Base-by-base conservation (phyloP, 1,140 invertebrate species). In the Psix sp. region DNA sequence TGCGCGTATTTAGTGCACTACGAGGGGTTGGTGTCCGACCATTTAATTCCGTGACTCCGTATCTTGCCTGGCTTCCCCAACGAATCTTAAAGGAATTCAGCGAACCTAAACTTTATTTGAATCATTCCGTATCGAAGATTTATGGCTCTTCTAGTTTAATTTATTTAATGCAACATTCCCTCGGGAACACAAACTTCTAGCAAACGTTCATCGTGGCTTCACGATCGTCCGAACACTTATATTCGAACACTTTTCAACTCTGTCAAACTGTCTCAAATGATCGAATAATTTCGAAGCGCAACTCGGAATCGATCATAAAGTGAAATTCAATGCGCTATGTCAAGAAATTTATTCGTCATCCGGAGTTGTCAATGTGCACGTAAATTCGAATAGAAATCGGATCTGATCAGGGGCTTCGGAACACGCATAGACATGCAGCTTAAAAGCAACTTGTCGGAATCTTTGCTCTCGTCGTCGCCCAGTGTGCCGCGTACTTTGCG, bases 21-120 rank as follows among this genome's bases (percentile, higher is more conserved):
- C 10, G 33, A 57, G 63, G 57, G 33, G 70, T 6, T 43, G 45
- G 29, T 57, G 36, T 45, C 62, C 63, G 71, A 73, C 51, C 68
- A 74, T 80, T 78, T 80, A 78, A 80, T 80, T 76, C 75, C 65
- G 38, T 62, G 74, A 78, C 66, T 60, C 38, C 68, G 49, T 49
- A 52, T 26, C 36, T 46, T 40, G 38, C 33, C 54, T 29, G 49
- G 10, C 52, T 63, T 43, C 14, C 36, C 40, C 4, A 42, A 57
- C 54, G 31, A 74, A 74, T 74, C 63, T 74, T 74, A 20, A 67
- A 74, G 71, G 57, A 62, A 74, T 57, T 62, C 39, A 48, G 21
- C 56, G 26, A 62, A 49, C 36, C 67, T 49, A 31, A 71, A 62
- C 59, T 62, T 63, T 71, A 71, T 71, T 71, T 52, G 66, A 71